phyloP scores from a whole-genome alignment of 2,113 vertebrate species.

The Phylloscopus trochilus region DNA sequence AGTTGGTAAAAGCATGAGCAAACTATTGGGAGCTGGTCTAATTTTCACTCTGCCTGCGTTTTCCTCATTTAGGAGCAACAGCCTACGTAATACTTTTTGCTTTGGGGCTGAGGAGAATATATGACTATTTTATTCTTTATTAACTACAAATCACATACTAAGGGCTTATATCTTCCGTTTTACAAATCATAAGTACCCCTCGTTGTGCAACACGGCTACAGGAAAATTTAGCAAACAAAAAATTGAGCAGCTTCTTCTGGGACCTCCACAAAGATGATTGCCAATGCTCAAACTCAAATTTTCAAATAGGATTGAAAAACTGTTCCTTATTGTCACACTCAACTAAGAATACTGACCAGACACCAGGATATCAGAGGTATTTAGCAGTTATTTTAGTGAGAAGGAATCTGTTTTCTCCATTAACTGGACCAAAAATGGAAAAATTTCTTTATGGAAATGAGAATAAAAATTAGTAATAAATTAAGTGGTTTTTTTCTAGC shows the following conservation, averaged over 20 bases:
- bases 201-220: not conserved
- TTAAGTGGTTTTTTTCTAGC: not conserved
- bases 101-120: not conserved
- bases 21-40: slow-evolving; percentile 37
- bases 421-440: not conserved
- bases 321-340: not conserved
- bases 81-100: not conserved
- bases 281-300: not conserved
- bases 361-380: not conserved
- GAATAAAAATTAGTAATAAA: not conserved
- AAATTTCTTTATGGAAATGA: not conserved
- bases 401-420: not conserved
- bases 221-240: not conserved
- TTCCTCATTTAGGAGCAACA: not conserved
- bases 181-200: not conserved
- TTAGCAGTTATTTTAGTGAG: not conserved
- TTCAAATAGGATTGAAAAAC: not conserved
- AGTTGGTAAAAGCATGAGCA: slow-evolving; percentile 2
- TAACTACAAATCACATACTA: not conserved
- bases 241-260: not conserved
- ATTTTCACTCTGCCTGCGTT: slow-evolving; percentile 18
- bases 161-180: not conserved
- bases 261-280: not conserved
- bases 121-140: not conserved
- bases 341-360: not conserved